phyloP scores from a whole-genome alignment of 2,113 vertebrate species.

The Prunella himalayana region DNA sequence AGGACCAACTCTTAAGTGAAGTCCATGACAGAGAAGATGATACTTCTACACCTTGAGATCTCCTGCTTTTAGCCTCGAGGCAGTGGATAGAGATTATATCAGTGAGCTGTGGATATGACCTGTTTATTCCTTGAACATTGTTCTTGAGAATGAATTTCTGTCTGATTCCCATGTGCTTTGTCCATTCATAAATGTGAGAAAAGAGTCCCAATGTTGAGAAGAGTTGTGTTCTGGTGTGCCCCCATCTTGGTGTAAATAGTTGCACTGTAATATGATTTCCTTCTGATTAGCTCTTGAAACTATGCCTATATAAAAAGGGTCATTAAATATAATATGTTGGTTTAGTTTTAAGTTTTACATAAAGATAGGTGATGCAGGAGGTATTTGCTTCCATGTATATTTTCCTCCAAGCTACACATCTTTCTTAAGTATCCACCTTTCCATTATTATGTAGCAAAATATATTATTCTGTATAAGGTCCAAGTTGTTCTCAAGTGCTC shows the following conservation, averaged over 20 bases:
- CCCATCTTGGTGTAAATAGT: conserved; percentile 46
- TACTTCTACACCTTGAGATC: neutral
- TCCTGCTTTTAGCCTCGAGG: neutral
- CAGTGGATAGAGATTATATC: neutral
- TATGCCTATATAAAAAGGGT: conserved; percentile 39
- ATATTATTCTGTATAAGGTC: conserved; percentile 57
- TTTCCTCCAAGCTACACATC: conserved; percentile 43
- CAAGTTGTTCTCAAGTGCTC: conserved; percentile 46
- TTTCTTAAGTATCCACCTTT: conserved; percentile 26
- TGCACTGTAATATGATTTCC: conserved; percentile 17
- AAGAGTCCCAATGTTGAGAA: neutral
- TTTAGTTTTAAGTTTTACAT: conserved; percentile 48
- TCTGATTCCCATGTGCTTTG: neutral
- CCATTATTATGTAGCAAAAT: conserved; percentile 51
- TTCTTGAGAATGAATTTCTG: neutral
- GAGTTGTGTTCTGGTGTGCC: neutral
- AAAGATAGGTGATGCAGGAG: conserved; percentile 19
- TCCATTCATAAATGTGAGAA: neutral
- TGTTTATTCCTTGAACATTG: neutral
- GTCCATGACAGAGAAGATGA: neutral
- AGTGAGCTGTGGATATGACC: neutral
- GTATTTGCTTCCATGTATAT: conserved; percentile 40
- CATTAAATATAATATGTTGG: conserved; percentile 34
- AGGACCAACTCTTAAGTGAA: neutral
- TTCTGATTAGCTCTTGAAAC: conserved; percentile 52